Base-by-base conservation (phyloP, 1,140 invertebrate genomes). In the Sycophila sp. region DNA sequence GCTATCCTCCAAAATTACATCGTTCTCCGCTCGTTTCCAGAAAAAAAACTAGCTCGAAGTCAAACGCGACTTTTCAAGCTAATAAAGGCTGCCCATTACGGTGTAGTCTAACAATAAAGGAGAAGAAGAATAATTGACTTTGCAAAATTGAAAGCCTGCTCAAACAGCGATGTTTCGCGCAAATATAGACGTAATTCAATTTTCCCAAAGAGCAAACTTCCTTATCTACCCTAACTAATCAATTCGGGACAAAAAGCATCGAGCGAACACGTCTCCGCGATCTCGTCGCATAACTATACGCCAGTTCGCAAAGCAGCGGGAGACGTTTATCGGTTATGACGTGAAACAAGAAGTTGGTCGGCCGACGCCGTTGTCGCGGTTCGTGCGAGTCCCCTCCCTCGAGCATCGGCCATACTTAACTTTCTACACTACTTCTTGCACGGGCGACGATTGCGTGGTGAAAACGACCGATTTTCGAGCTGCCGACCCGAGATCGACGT, bases 271-370 rank as follows among this genome's bases (percentile, higher is more conserved):
- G n/a, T n/a, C n/a, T n/a, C n/a, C n/a, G n/a, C n/a, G n/a, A n/a
- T n/a, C n/a, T n/a, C n/a, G n/a, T n/a, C n/a, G n/a, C 55, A 36
- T 36, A 58, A 34, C 55, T 38, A 24, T n/a, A n/a, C 49, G 28
- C 28, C 49, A 53, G 49, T 53, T 26, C 8, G 49, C 26, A 13
- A 8, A 26, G 49, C 49, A 26, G 6, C 49, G 26, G 49, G 24
- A 28, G 28, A 26, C 49, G 30, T 15, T 34, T 34, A n/a, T 56
- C 17, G 30, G 53, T 56, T 56, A 56, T 30, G 53, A 34, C 4
- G 53, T 19, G 30, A 56, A 56, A 56, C 53, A 56, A 56, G 53
- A 56, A 56, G 53, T 56, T 34, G 53, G 7, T n/a, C 11, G 17
- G 17, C 42, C 42, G 4, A 22, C 11, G 19, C 19, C 42, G 7